phyloP scores from a whole-genome alignment of 2,113 vertebrate species.

The Garra rufa region DNA sequence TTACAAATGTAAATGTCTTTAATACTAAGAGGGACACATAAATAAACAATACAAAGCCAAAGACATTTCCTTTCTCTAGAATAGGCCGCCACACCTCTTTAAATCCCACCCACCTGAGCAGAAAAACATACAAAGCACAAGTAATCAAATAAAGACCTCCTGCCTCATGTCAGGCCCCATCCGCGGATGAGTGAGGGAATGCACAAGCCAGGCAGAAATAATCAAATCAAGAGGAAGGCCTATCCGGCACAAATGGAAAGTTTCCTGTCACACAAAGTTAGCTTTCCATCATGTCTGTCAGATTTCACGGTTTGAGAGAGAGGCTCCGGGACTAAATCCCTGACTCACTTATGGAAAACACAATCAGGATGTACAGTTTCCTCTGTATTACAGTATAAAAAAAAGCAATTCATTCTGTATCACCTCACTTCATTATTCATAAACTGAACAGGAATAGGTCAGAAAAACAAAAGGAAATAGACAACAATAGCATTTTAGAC shows the following conservation, averaged over 20 bases:
- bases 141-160: slow-evolving; percentile 55
- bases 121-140: slow-evolving; percentile 48
- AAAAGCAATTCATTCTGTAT: slow-evolving; percentile 5
- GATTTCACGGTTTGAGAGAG: slow-evolving; percentile 12
- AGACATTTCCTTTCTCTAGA: not conserved
- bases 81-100: not conserved
- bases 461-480: not conserved
- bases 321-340: not conserved
- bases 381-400: not conserved
- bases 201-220: slow-evolving; percentile 62
- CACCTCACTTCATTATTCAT: not conserved
- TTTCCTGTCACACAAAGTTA: slow-evolving; percentile 50
- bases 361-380: not conserved
- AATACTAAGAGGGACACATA: not conserved
- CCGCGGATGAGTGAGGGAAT: slow-evolving; percentile 49
- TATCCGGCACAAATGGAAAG: slow-evolving; percentile 63
- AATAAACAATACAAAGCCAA: not conserved
- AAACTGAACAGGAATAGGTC: slow-evolving; percentile 5
- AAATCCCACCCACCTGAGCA: slow-evolving; percentile 23
- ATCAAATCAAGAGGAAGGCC: slow-evolving; percentile 63
- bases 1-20: no score
- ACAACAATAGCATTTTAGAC: not conserved
- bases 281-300: slow-evolving; percentile 30
- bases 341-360: slow-evolving; percentile 23
- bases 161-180: slow-evolving; percentile 48